phyloP scores from a whole-genome alignment of 2,113 vertebrate species.

The Garra rufa region DNA sequence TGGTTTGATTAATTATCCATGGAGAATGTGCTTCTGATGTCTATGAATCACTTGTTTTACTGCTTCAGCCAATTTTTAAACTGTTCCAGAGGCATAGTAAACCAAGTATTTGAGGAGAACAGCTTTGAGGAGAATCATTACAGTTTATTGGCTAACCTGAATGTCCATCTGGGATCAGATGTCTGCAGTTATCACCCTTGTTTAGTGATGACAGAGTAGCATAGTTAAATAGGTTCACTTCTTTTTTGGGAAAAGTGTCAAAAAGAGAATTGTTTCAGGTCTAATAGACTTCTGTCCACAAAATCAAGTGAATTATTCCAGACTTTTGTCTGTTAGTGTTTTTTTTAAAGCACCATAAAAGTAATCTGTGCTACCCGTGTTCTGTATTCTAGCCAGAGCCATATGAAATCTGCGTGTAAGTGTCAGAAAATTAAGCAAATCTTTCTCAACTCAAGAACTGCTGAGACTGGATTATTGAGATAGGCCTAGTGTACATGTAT shows the following conservation, averaged over 20 bases:
- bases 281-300: too few species aligned
- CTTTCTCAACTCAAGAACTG: neutral
- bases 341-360: too few species aligned
- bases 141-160: neutral
- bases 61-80: neutral
- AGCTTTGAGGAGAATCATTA: neutral
- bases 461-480: neutral
- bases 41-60: neutral
- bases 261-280: too few species aligned
- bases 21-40: neutral
- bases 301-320: too few species aligned
- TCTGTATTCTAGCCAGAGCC: neutral
- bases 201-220: neutral
- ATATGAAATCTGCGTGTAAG: neutral
- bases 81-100: neutral
- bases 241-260: neutral
- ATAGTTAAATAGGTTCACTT: conserved; percentile 2
- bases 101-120: neutral
- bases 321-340: too few species aligned
- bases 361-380: too few species aligned
- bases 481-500: too few species aligned
- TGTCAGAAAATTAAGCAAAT: neutral
- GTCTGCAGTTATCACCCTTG: conserved; percentile 3
- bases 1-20: conserved; percentile 8
- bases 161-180: neutral